Conservation (phyloP, 2,797 vertebrate species). For the Lithobates sylvaticus region DNA sequence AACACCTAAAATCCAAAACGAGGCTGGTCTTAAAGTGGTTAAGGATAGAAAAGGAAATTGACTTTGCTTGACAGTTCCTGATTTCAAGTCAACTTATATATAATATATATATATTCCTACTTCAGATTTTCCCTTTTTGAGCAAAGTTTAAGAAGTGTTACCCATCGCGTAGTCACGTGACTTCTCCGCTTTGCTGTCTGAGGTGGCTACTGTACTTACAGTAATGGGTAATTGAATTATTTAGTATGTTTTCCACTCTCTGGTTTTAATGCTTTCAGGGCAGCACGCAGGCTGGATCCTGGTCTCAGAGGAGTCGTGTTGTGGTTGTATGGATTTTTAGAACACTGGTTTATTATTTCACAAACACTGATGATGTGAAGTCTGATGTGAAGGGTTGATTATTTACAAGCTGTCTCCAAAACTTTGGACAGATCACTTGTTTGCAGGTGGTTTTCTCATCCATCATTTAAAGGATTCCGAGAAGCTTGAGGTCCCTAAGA, state of each 20-base stretch:
- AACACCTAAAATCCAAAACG: too few species aligned
- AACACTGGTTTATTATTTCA: slow-evolving; percentile 45
- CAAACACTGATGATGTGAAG: not conserved
- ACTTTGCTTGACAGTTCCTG: too few species aligned
- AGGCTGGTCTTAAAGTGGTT: too few species aligned
- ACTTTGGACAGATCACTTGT: slow-evolving; percentile 8
- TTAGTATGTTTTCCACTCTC: slow-evolving; percentile 67
- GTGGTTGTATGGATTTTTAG: slow-evolving; percentile 43
- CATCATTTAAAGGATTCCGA: slow-evolving; percentile 8
- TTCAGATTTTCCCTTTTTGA: too few species aligned
- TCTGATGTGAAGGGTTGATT: slow-evolving; percentile 24
- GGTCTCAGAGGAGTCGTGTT: slow-evolving; percentile 7
- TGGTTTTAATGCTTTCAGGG: slow-evolving; percentile 49
- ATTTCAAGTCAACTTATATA: too few species aligned
- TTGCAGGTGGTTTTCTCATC: not conserved
- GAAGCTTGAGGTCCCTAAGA: not conserved
- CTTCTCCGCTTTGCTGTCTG: not conserved
- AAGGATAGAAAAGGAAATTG: too few species aligned
- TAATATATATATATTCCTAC: too few species aligned
- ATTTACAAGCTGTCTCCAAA: slow-evolving; percentile 34
- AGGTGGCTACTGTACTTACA: slow-evolving; percentile 60
- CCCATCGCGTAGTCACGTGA: slow-evolving; percentile 18
- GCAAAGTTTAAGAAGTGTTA: not conserved
- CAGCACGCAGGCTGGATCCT: slow-evolving; percentile 7
- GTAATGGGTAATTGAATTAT: slow-evolving; percentile 71